phyloP scores from a whole-genome alignment of 2,888 invertebrate genomes.

The Philaethria dido region DNA sequence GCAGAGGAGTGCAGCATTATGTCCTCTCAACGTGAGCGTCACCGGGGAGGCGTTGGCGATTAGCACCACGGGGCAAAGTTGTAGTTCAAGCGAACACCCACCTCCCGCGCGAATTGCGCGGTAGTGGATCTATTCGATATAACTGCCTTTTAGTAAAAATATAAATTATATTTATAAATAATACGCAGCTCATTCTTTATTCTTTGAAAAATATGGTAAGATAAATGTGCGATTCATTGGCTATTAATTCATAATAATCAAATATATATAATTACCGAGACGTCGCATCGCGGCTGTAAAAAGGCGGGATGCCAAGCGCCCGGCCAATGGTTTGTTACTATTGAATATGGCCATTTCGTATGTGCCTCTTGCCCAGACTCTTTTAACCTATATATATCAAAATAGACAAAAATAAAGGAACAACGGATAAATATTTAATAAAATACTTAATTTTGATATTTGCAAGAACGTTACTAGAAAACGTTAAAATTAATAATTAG shows the following conservation, averaged over 20 bases:
- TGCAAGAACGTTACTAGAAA: no score
- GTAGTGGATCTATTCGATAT: constrained; percentile 68
- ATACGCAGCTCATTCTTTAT: no score
- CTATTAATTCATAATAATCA: background rate
- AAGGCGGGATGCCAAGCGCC: constrained; percentile 60
- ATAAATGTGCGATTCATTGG: no score
- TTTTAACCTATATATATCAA: constrained; percentile 60
- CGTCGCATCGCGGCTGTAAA: constrained; percentile 68
- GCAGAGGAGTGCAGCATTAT: constrained; percentile 72
- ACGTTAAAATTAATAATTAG: no score
- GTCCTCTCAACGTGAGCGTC: constrained; percentile 64
- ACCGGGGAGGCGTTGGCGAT: constrained; percentile 68
- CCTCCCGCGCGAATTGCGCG: constrained; percentile 64
- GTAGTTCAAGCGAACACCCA: constrained; percentile 66
- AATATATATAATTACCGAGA: constrained; percentile 54
- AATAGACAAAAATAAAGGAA: no score
- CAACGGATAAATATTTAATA: no score
- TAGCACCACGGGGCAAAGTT: constrained; percentile 61
- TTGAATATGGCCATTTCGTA: constrained; percentile 68
- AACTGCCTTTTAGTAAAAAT: no score
- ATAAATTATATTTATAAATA: no score
- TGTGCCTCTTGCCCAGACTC: constrained; percentile 47
- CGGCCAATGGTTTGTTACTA: constrained; percentile 62
- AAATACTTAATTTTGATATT: no score
- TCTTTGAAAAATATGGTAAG: no score